Conservation (phyloP, 2,888 invertebrate species). For the Hydraecia micacea region DNA sequence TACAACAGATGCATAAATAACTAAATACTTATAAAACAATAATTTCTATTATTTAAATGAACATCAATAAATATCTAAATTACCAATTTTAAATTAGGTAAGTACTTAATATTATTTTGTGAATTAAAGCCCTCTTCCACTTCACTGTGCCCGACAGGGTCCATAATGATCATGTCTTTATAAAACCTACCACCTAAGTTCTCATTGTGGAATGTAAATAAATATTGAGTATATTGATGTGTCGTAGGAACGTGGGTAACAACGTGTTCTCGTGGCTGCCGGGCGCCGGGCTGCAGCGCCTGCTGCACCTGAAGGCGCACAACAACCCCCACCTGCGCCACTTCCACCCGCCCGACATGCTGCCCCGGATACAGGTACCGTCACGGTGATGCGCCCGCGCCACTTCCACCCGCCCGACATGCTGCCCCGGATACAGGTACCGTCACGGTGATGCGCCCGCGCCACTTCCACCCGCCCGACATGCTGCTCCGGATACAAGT, state of each 20-base stretch:
- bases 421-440: constrained; percentile 94
- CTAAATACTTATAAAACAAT: too few relatives aligned
- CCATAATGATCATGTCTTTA: background rate
- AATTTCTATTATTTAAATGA: background rate
- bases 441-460: constrained; percentile 80
- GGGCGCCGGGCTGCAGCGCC: constrained; percentile 93
- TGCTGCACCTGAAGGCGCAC: constrained; percentile 97
- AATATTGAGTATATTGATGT: background rate
- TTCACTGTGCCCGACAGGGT: background rate
- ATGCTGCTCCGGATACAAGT: constrained; percentile 95
- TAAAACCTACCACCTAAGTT: background rate
- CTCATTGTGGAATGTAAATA: background rate
- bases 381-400: constrained; percentile 88
- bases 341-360: constrained; percentile 96
- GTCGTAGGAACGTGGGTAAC: constrained; percentile 93
- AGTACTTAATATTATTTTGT: background rate
- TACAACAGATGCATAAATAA: too few relatives aligned
- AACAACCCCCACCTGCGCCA: constrained; percentile 96
- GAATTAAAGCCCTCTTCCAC: background rate
- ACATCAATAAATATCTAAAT: background rate
- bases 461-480: constrained; percentile 96
- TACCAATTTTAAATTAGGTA: background rate
- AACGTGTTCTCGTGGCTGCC: constrained; percentile 96
- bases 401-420: constrained; percentile 96
- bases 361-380: constrained; percentile 94